phyloP scores from a whole-genome alignment of 2,888 invertebrate genomes.

The Rambutsinella grinnellia region DNA sequence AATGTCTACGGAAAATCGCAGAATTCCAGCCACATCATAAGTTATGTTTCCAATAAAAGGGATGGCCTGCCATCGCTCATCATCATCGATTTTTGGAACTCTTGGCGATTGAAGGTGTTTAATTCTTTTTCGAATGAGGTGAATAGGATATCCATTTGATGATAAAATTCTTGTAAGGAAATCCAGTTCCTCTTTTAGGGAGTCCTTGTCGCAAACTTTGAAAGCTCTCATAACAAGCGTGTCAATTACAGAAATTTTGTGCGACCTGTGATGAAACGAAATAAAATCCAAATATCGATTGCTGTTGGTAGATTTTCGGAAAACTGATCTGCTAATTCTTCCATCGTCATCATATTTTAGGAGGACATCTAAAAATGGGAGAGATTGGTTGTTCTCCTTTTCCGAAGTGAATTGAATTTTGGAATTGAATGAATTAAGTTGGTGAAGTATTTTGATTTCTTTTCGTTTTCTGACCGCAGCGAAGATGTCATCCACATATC shows the following conservation, averaged over 20 bases:
- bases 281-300: conserved; percentile 24
- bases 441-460: not conserved
- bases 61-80: no score
- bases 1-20: no score
- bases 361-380: conserved; percentile 26
- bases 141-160: conserved; percentile 21
- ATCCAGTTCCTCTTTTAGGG: not conserved
- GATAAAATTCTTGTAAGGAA: not conserved
- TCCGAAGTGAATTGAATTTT: conserved; percentile 29
- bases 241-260: conserved; percentile 30
- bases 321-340: not conserved
- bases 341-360: not conserved
- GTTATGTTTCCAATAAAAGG: no score
- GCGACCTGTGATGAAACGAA: conserved; percentile 19
- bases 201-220: conserved; percentile 5
- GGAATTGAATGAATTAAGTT: conserved; percentile 9
- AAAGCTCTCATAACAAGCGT: conserved; percentile 17
- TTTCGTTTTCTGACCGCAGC: not conserved
- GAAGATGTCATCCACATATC: conserved; percentile 20
- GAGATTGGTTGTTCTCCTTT: not conserved
- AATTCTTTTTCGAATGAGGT: conserved; percentile 3
- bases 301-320: conserved; percentile 23
- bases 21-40: no score
- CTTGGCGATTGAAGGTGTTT: no score
- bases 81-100: no score